Base-by-base conservation (phyloP, 2,797 vertebrate species). In the Bradypodion ventrale region DNA sequence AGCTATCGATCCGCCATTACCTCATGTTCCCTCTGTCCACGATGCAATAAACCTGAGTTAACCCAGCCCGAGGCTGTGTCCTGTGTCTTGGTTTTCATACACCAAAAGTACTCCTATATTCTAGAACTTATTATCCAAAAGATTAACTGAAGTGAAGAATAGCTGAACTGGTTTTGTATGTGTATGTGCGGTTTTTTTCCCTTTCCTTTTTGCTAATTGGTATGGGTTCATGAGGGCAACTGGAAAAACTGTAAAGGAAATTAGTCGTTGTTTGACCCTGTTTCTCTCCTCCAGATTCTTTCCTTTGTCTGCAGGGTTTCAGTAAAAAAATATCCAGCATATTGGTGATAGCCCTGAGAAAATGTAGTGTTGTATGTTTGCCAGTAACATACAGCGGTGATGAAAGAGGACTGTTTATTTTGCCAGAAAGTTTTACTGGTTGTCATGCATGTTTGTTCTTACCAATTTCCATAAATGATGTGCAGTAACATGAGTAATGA, bases 401-500 rank as follows among this genome's bases (percentile, higher is more conserved):
- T 59, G 42, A 74, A 82, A 74, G 40, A 46, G n/a, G 35, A 9
- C 27, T 82, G 56, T n/a, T 35, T 49, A 23, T 76, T 83, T 76
- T 83, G 63, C 52, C 75, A 77, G 40, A 76, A 44, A 42, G 35
- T 69, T 76, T 68, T 9, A 59, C 19, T 27, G 65, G 12, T 70
- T 60, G 12, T 62, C 60, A 9, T 65, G 10, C 8, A 65, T 52
- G 7, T 19, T 29, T 60, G 37, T 60, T 60, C 40, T 44, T 85
- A 40, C 32, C 63, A 60, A 46, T 56, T 0, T 78, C 9, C 0
- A 78, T 74, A 80, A 80, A 12, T 70, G 84, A 52, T 44, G 59
- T 75, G 76, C 32, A 0, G 68, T 86, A 74, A 83, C 52, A 86
- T 77, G 80, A 94, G 37, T 59, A 87, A 91, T 44, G 90, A 66